These are phyloP conservation scores for Ptyas mucosa DNA, from an alignment of 2,113 vertebrate species.

Conservation along the genomic window DNA sequence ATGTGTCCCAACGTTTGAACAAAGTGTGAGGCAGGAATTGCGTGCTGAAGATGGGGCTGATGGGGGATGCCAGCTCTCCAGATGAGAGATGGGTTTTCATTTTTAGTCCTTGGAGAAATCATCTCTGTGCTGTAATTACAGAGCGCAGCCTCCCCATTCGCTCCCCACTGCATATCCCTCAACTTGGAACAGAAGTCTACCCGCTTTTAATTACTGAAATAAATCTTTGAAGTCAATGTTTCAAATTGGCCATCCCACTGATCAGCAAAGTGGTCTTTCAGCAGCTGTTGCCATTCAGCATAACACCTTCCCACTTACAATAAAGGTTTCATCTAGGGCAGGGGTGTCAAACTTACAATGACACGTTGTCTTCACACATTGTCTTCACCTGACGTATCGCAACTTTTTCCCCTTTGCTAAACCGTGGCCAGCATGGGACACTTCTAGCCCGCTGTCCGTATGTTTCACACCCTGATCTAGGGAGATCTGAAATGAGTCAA, in stretches of 20 bases:
- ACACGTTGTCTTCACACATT: too few relatives aligned
- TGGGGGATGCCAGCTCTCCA: neutral
- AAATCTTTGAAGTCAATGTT: neutral
- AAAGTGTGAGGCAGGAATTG: neutral
- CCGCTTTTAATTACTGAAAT: conserved; percentile 4
- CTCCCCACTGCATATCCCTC: neutral
- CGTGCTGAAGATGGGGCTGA: neutral
- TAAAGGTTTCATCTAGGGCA: neutral
- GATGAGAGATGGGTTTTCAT: conserved; percentile 4
- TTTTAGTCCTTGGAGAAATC: conserved; percentile 24
- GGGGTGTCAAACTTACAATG: too few relatives aligned
- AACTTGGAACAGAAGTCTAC: neutral
- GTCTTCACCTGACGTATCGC: too few relatives aligned
- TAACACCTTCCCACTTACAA: neutral
- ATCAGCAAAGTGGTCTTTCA: neutral
- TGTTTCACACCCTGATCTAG: too few relatives aligned
- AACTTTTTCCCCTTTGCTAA: too few relatives aligned
- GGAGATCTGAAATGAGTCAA: neutral
- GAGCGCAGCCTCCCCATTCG: neutral
- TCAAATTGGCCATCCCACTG: neutral
- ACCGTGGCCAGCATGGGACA: too few relatives aligned
- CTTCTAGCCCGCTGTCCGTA: rapidly evolving
- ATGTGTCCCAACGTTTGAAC: neutral
- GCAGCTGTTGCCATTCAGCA: neutral
- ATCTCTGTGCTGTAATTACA: neutral